Evolutionary conservation across 2,797 vertebrate species (phyloP).

Genomic region (Schizopygopsis pylzovi): DNA sequence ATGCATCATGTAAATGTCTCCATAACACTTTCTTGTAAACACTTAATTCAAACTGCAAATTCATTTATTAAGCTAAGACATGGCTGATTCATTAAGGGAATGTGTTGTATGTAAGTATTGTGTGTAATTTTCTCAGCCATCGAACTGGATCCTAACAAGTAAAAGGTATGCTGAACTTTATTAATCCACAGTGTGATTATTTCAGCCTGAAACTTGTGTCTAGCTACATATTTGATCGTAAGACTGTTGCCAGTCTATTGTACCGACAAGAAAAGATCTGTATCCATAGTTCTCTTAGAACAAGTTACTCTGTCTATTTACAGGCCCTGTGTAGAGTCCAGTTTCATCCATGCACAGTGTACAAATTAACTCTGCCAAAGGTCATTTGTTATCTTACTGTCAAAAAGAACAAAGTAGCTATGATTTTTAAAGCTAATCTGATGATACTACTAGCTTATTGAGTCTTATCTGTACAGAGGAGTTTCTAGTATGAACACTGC

Average conservation of each 20-base stretch:
- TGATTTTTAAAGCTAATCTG: slow-evolving; percentile 42
- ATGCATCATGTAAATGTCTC: neutral
- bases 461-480: neutral
- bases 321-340: neutral
- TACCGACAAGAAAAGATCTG: no score
- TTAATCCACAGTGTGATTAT: neutral
- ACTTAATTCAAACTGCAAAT: neutral
- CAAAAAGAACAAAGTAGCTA: neutral
- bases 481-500: neutral
- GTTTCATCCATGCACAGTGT: neutral
- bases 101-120: no score
- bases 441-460: slow-evolving; percentile 27
- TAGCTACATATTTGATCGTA: no score
- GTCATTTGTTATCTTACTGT: neutral
- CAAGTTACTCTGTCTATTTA: neutral
- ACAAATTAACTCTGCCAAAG: neutral
- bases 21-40: neutral
- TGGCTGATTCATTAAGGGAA: no score
- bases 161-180: slow-evolving; percentile 26
- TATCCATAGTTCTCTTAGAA: neutral
- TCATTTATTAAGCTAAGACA: neutral
- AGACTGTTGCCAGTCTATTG: neutral
- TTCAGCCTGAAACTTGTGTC: neutral
- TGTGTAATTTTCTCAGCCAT: no score
- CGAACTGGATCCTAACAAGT: no score